A percentile compares a stretch with the other conserved stretches of the same genome.
phyloP scores from a whole-genome alignment of 2,888 invertebrate genomes.

The Thereva nobilitata region DNA sequence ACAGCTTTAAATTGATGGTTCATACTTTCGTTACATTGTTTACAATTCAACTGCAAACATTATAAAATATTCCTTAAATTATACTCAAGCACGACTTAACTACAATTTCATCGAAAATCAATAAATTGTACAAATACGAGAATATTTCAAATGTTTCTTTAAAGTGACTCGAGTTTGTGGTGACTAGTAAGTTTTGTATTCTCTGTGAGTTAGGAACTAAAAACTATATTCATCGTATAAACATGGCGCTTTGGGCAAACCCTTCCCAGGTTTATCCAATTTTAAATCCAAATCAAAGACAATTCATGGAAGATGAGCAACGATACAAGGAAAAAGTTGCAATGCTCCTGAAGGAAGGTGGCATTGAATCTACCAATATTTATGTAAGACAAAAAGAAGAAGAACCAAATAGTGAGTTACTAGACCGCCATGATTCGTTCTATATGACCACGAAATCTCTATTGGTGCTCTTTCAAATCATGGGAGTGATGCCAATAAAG shows the following conservation, averaged over 20 bases:
- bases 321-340: slow-evolving; percentile 52
- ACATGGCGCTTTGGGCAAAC: neutral
- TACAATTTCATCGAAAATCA: too few species aligned
- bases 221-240: too few species aligned
- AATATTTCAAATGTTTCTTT: too few species aligned
- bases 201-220: neutral
- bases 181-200: too few species aligned
- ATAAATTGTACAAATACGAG: too few species aligned
- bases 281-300: slow-evolving; percentile 58
- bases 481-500: slow-evolving; percentile 77
- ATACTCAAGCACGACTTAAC: too few species aligned
- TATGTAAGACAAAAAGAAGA: slow-evolving; percentile 59
- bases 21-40: too few species aligned
- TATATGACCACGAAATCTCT: slow-evolving; percentile 72
- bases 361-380: slow-evolving; percentile 47
- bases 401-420: slow-evolving; percentile 60
- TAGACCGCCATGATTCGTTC: slow-evolving; percentile 72
- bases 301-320: slow-evolving; percentile 55
- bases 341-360: slow-evolving; percentile 27
- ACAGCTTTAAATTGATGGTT: too few species aligned
- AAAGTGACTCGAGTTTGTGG: too few species aligned
- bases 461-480: slow-evolving; percentile 72
- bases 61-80: too few species aligned
- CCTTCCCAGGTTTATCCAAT: slow-evolving; percentile 49
- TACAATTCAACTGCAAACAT: too few species aligned